phyloP scores from a whole-genome alignment of 1,140 invertebrate genomes.

The Oscheius sp. region DNA sequence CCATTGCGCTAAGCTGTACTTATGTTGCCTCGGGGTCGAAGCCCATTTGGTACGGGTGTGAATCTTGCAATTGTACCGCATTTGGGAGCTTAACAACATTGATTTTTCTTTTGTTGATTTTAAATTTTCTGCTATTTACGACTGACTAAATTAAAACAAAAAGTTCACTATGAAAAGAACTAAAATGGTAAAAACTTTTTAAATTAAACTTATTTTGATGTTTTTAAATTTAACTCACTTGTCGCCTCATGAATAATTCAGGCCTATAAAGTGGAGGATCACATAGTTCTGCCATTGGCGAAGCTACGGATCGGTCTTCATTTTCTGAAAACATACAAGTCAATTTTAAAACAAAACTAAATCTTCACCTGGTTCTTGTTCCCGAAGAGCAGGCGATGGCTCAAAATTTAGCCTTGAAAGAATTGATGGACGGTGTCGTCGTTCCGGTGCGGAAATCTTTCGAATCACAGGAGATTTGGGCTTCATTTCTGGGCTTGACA shows the following conservation, averaged over 20 bases:
- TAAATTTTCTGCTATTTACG: too few species aligned
- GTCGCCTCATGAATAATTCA: background rate
- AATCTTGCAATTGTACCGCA: too few species aligned
- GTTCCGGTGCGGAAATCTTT: slow-evolving; percentile 1
- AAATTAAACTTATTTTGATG: too few species aligned
- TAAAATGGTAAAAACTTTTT: too few species aligned
- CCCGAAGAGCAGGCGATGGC: slow-evolving; percentile 9
- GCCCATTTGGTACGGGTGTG: too few species aligned
- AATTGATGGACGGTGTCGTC: slow-evolving; percentile 21
- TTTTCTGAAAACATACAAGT: background rate
- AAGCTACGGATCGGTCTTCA: background rate
- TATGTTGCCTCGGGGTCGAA: too few species aligned
- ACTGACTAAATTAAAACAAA: too few species aligned
- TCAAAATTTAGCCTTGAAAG: slow-evolving; percentile 21
- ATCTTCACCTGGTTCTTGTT: slow-evolving; percentile 14
- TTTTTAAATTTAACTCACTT: background rate
- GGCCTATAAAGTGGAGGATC: background rate
- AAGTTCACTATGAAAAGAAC: too few species aligned
- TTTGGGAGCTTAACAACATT: too few species aligned
- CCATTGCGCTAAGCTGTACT: too few species aligned
- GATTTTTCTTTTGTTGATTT: too few species aligned
- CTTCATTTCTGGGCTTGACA: background rate
- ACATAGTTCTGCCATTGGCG: background rate
- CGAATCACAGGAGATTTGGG: background rate
- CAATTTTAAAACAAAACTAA: background rate